Percentiles rank a stretch among this genome's conserved stretches.
These are phyloP conservation scores for Numenius arquata DNA, from an alignment of 2,113 vertebrate genomes.

Conservation along the genomic window DNA sequence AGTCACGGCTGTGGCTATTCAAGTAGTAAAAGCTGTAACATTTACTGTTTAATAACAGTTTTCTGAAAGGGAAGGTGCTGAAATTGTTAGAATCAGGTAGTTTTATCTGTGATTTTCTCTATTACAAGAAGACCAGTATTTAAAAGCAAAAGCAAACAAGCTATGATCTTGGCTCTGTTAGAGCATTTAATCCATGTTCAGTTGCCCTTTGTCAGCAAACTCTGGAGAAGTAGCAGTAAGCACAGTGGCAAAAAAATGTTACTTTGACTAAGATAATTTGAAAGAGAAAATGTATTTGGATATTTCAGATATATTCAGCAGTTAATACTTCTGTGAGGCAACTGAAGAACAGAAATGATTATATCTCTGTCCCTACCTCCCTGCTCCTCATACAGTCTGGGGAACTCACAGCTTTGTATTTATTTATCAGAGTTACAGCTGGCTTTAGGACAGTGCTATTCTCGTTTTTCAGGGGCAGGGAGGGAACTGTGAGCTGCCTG, in stretches of 20 bases:
- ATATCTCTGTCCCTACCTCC: not conserved
- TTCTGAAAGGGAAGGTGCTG: not conserved
- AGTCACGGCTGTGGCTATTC: not conserved
- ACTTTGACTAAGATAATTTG: not conserved
- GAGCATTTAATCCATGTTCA: not conserved
- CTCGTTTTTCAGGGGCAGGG: not conserved
- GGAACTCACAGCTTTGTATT: not conserved
- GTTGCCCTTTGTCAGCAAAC: not conserved
- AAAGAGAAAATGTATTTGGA: not conserved
- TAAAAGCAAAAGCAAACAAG: not conserved
- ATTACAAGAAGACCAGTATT: not conserved
- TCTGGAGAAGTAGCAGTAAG: not conserved
- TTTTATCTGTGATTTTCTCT: not conserved
- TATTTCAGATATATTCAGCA: not conserved
- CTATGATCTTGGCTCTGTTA: not conserved
- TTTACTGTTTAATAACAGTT: not conserved
- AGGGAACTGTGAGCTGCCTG: not conserved
- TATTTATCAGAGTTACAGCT: not conserved
- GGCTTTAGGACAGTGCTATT: not conserved
- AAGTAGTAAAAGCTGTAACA: not conserved
- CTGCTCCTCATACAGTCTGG: not conserved
- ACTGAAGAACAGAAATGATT: not conserved
- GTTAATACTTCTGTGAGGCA: not conserved
- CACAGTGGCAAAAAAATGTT: not conserved
- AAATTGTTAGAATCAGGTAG: not conserved